phyloP scores from a whole-genome alignment of 2,797 vertebrate species.

The Crenichthys baileyi region DNA sequence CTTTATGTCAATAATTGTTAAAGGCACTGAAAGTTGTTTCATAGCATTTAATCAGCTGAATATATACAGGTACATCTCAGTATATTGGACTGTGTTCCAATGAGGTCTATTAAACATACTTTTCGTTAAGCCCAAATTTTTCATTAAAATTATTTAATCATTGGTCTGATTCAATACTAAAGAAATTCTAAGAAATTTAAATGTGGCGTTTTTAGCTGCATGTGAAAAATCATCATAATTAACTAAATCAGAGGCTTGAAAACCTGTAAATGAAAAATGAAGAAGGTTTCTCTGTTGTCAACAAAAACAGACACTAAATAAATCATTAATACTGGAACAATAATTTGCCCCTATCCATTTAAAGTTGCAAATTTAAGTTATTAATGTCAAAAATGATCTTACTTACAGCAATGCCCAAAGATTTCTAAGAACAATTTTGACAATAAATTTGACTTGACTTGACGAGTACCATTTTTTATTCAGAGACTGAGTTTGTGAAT shows the following conservation, averaged over 20 bases:
- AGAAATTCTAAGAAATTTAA: not conserved
- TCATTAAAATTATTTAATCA: not conserved
- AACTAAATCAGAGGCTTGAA: too few relatives aligned
- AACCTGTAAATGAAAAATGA: not conserved
- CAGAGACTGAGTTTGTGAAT: slow-evolving; percentile 4
- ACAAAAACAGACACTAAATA: not conserved
- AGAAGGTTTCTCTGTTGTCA: not conserved
- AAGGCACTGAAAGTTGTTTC: too few relatives aligned
- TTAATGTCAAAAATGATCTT: not conserved
- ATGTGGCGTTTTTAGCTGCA: not conserved
- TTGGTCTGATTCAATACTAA: too few relatives aligned
- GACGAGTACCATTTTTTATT: slow-evolving; percentile 6
- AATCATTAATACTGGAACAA: not conserved
- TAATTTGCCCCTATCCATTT: not conserved
- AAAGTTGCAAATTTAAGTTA: not conserved
- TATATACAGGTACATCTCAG: too few relatives aligned
- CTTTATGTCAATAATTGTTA: too few relatives aligned
- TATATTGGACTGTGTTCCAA: too few relatives aligned
- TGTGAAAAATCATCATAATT: too few relatives aligned
- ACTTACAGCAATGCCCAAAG: not conserved
- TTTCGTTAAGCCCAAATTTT: not conserved
- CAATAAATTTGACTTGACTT: not conserved
- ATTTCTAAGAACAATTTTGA: not conserved
- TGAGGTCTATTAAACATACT: not conserved
- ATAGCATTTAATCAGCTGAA: too few relatives aligned